Evolutionary conservation across 1,140 invertebrate species (phyloP), one percentile per base, ranked within the genome.

Genomic region (Drosophila busckii): DNA sequence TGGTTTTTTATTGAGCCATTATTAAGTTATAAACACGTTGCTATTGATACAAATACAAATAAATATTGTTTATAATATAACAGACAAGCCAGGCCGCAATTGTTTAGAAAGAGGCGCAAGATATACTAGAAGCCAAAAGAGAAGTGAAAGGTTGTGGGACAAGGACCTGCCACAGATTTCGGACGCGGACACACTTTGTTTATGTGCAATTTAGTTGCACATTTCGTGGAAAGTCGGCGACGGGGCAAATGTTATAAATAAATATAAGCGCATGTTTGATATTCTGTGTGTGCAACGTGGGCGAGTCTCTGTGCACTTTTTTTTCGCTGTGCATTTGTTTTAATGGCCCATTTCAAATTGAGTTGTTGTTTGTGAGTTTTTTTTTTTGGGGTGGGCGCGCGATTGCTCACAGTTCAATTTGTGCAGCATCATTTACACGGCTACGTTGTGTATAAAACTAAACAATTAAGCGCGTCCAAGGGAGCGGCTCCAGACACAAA

Each of bases 21-120:
- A 78, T 78, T 78, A 78, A 78, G 73, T 78, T 78, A 78, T 78
- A 78, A 78, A 78, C 73, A 78, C 68, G 73, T 59, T 69, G 73
- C 73, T 80, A 80, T 78, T 80, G 78, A 78, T 78, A 80, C 73
- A 80, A 78, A 68, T 62, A 73, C 68, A 78, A 80, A 78, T 78
- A 78, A 78, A 78, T 80, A 80, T 58, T 42, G 17, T 19, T 22
- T 26, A 38, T 42, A 50, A 37, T 19, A 32, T 1, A 22, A 48
- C 37, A 50, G 5, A 46, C 7, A 53, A 12, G 29, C 23, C 23
- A n/a, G 35, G 12, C n/a, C n/a, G n/a, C 50, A 48, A 61, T 61
- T 56, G 52, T 56, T 62, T 58, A 49, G 23, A 28, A 49, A 62
- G 52, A 62, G n/a, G n/a, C n/a, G n/a, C n/a, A 62, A 56, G 59